Conservation (phyloP, 2,797 vertebrate genomes). For the Eupleurogrammus muticus region DNA sequence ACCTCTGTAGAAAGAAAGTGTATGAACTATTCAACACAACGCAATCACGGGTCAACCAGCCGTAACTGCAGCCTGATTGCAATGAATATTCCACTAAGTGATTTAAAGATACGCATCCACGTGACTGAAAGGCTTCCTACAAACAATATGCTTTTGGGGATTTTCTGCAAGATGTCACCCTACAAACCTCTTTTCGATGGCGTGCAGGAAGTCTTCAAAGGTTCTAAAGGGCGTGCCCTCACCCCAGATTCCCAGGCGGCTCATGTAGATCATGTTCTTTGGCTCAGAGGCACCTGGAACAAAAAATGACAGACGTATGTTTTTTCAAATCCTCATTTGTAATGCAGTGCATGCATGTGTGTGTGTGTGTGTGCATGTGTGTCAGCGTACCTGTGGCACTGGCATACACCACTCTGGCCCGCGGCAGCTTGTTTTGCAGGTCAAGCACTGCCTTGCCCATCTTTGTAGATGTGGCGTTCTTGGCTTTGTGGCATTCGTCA, state of each 20-base stretch:
- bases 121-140: not conserved
- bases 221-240: slow-evolving; percentile 94
- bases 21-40: slow-evolving; percentile 41
- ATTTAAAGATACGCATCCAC: slow-evolving; percentile 10
- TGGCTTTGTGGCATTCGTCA: slow-evolving; percentile 99
- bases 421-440: slow-evolving; percentile 95
- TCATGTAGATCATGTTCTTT: slow-evolving; percentile 99
- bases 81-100: slow-evolving; percentile 13
- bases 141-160: not conserved
- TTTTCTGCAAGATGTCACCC: not conserved
- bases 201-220: slow-evolving; percentile 97
- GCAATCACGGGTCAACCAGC: slow-evolving; percentile 21
- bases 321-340: not conserved
- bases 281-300: slow-evolving; percentile 96
- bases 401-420: slow-evolving; percentile 96
- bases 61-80: not conserved
- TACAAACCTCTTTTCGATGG: slow-evolving; percentile 95
- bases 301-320: not conserved
- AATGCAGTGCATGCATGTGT: not conserved
- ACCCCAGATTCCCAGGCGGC: slow-evolving; percentile 98
- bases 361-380: not conserved
- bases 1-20: slow-evolving; percentile 83
- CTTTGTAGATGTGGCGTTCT: slow-evolving; percentile 98
- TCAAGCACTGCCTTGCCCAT: slow-evolving; percentile 99
- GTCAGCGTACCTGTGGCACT: slow-evolving; percentile 92